Evolutionary conservation across 1,140 invertebrate species (phyloP).

Genomic region (Meloidogyne exigua): DNA sequence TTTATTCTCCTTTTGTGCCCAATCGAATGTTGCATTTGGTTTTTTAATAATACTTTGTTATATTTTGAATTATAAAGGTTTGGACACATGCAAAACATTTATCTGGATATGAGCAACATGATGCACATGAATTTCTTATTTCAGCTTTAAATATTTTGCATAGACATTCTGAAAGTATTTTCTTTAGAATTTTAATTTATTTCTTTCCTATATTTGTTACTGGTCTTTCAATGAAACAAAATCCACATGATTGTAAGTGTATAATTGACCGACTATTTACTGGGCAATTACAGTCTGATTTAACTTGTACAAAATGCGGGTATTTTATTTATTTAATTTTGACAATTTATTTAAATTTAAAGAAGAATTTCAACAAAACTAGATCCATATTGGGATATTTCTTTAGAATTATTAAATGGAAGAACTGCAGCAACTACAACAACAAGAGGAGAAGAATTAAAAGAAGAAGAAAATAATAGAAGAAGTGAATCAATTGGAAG

Average conservation of each 20-base stretch:
- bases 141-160: slow-evolving; percentile 88
- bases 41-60: neutral
- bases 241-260: slow-evolving; percentile 80
- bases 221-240: slow-evolving; percentile 38
- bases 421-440: slow-evolving; percentile 11
- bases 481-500: neutral
- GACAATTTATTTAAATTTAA: slow-evolving; percentile 29
- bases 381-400: slow-evolving; percentile 96
- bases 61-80: slow-evolving; percentile 66
- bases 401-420: slow-evolving; percentile 74
- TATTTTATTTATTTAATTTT: slow-evolving; percentile 65
- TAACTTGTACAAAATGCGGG: slow-evolving; percentile 91
- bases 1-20: slow-evolving; percentile 71
- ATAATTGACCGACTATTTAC: slow-evolving; percentile 97
- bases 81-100: slow-evolving; percentile 93
- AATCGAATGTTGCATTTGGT: slow-evolving; percentile 71
- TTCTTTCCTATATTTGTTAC: slow-evolving; percentile 7
- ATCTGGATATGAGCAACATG: slow-evolving; percentile 91
- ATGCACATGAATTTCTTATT: slow-evolving; percentile 98
- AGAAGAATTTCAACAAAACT: slow-evolving; percentile 83
- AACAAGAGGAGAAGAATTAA: neutral
- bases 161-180: slow-evolving; percentile 72
- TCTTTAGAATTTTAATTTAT: neutral
- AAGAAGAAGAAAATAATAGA: slow-evolving; percentile 64
- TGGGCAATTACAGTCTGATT: slow-evolving; percentile 86